phyloP scores from a whole-genome alignment of 2,113 vertebrate species.

The Centropristis striata region DNA sequence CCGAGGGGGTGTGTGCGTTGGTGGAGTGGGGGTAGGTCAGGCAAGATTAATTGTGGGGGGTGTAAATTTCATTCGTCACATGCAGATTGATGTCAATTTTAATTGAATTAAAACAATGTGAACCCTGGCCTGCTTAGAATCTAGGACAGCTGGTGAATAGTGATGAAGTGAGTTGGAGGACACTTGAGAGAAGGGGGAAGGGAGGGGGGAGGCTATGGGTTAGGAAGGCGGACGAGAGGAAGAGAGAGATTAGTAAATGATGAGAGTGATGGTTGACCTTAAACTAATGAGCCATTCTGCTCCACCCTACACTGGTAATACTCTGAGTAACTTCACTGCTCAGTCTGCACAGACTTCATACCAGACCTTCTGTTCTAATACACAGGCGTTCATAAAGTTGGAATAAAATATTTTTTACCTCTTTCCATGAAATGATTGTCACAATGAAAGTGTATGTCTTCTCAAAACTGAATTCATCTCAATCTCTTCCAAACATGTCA shows the following conservation, averaged over 20 bases:
- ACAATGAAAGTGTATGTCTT: no score
- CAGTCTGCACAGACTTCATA: slow-evolving; percentile 3
- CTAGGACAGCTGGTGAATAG: slow-evolving; percentile 78
- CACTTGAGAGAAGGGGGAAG: slow-evolving; percentile 21
- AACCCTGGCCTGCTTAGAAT: slow-evolving; percentile 75
- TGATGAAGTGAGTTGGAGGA: slow-evolving; percentile 72
- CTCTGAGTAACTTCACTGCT: slow-evolving; percentile 37
- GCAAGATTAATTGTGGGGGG: slow-evolving; percentile 80
- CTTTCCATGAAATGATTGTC: no score
- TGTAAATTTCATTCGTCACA: slow-evolving; percentile 84
- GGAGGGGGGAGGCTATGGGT: slow-evolving; percentile 28
- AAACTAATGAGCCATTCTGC: slow-evolving; percentile 67
- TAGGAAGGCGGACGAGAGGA: slow-evolving; percentile 26
- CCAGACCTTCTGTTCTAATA: not conserved
- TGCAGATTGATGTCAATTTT: slow-evolving; percentile 82
- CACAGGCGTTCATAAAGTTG: no score
- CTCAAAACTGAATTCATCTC: no score
- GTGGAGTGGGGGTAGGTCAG: slow-evolving; percentile 66
- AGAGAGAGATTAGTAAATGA: slow-evolving; percentile 67
- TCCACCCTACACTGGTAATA: slow-evolving; percentile 30
- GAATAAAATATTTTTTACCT: no score
- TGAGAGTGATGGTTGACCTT: slow-evolving; percentile 69
- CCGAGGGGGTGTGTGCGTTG: slow-evolving; percentile 49
- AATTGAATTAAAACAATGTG: slow-evolving; percentile 85
- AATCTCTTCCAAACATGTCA: no score